Evolutionary conservation across 2,888 invertebrate genomes (phyloP), one percentile per base, ranked within the genome.

Genomic region (Leptopterna dolabrata): DNA sequence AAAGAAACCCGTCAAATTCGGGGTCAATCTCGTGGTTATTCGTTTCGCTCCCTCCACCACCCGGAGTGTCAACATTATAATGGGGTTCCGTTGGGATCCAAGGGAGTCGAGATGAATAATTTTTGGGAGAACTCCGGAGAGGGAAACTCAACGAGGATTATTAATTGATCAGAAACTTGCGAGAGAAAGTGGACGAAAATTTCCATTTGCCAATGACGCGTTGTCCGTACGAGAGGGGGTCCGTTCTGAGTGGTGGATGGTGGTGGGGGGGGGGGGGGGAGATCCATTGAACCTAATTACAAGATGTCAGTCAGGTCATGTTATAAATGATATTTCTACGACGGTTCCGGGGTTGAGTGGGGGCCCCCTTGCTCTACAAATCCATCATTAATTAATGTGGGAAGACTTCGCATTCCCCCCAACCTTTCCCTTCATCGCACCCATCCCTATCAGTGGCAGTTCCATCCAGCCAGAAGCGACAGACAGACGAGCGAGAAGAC

Each of bases 231-330:
- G 29, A 71, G 41, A 30, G 36, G 70, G 24, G 63, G 55, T 36
- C 36, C 36, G 36, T 36, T 36, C 36, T 2, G 36, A 36, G 36
- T 2, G n/a, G n/a, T n/a, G 81, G 27, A 55, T 24, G 63, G 16
- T 0, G 51, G 81, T 11, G 2, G 63, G 16, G 3, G 0, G 71
- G 14, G 83, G 19, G 4, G 24, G 6, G 76, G 24, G 76, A 36
- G 85, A 85, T 85, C 85, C 85, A 85, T 85, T 73, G 85, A 85
- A 85, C 85, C 85, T 85, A 85, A 85, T 85, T 85, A 85, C 85
- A 73, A 71, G 85, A 76, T 76, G 85, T 85, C 85, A 85, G 85
- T 85, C 85, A 85, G 85, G 85, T 85, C 85, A 85, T 85, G 85
- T 85, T 85, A 85, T 85, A 85, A 85, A 85, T 85, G 85, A 85